Conservation (phyloP, 2,797 vertebrate species). For the Salmo trutta region DNA sequence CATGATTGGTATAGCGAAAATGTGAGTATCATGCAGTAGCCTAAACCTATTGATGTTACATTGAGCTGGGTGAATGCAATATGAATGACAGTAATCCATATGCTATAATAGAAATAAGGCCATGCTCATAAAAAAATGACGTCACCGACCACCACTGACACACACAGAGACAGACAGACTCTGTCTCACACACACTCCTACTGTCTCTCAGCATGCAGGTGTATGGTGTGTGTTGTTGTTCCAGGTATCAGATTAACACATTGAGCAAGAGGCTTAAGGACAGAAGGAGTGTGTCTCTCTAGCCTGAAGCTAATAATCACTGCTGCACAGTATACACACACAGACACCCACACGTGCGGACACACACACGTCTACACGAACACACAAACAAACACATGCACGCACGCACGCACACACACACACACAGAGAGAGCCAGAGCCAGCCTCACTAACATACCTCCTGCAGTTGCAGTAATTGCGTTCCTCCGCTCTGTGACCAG, state of each 20-base stretch:
- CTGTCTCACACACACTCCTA: slow-evolving; percentile 12
- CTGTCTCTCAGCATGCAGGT: neutral
- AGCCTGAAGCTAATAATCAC: slow-evolving; percentile 16
- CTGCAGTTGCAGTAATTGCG: neutral
- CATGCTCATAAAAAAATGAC: no score
- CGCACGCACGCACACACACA: neutral
- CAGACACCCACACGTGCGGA: neutral
- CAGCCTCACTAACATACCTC: neutral
- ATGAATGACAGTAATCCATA: no score
- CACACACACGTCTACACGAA: neutral
- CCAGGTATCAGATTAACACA: neutral
- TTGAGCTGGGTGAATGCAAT: no score
- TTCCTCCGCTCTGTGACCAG: neutral
- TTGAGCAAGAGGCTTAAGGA: neutral
- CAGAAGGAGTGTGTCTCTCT: slow-evolving; percentile 5
- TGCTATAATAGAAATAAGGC: no score
- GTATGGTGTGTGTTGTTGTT: neutral
- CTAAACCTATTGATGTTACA: no score
- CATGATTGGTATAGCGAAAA: no score
- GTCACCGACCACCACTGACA: no score
- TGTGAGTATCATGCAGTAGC: no score
- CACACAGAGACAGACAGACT: slow-evolving; percentile 10
- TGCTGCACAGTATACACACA: neutral
- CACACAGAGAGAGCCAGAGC: neutral
- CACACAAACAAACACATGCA: neutral